A percentile compares a stretch with the other conserved stretches of the same genome.
Conservation (phyloP, 2,113 vertebrate genomes). For the Coregonus clupeaformis region DNA sequence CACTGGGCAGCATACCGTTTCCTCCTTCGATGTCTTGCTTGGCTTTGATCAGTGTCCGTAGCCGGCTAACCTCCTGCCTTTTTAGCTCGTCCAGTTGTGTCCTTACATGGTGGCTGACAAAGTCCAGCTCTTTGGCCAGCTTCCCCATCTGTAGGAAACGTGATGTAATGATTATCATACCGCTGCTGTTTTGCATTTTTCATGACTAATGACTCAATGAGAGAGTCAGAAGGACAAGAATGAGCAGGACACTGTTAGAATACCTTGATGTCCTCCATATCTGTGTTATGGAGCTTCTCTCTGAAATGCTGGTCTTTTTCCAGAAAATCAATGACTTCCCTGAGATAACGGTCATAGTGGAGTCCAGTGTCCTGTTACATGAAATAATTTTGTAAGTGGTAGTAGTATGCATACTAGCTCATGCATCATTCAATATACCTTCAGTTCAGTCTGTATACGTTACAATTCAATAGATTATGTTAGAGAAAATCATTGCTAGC, state of each 20-base stretch:
- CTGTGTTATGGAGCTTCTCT: constrained; percentile 96
- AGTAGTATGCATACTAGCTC: too few species aligned
- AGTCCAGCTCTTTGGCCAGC: constrained; percentile 92
- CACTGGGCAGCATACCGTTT: constrained; percentile 64
- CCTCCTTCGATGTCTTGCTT: constrained; percentile 91
- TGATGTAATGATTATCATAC: not conserved
- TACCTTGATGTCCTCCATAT: constrained; percentile 99
- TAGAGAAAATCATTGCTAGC: too few species aligned
- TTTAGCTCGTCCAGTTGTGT: constrained; percentile 95
- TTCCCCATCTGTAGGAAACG: constrained; percentile 83
- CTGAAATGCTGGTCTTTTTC: constrained; percentile 97
- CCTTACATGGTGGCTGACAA: constrained; percentile 94
- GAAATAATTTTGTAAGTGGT: constrained; percentile 1
- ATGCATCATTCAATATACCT: too few species aligned
- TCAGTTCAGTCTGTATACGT: too few species aligned
- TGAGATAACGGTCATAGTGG: constrained; percentile 97
- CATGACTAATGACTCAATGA: not conserved
- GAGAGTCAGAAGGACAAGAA: not conserved
- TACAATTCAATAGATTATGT: too few species aligned
- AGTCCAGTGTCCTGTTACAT: constrained; percentile 90
- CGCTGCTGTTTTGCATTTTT: not conserved
- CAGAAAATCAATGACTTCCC: constrained; percentile 96
- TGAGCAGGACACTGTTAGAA: not conserved
- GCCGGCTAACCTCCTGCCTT: constrained; percentile 90
- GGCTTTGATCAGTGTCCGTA: constrained; percentile 93